Evolutionary conservation across 2,797 vertebrate species (phyloP), one percentile per base, ranked within the genome.

Genomic region (Melanotaenia nigrans): DNA sequence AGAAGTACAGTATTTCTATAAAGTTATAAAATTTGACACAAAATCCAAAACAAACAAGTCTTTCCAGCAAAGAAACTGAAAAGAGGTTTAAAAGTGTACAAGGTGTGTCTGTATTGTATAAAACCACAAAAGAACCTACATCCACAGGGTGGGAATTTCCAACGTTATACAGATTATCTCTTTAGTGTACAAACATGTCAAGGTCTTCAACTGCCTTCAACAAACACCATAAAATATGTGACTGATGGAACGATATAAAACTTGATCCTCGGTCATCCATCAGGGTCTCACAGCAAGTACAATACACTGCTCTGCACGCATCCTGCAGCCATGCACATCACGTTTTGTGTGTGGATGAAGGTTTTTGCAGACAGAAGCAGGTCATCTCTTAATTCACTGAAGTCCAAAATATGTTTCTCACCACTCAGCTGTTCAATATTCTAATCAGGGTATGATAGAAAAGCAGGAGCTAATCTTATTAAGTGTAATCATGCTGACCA

Each of bases 391-490:
- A 71, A 88, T 85, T 89, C 83, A 84, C 71, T 67, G 70, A 73
- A 65, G 51, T 79, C 75, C 83, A 68, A 91, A 92, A 89, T 83
- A 84, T 84, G 79, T 82, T 87, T 87, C 70, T 78, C 70, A 88
- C 73, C 47, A 45, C 78, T 90, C 77, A 75, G 85, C 83, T 78
- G 38, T 85, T 74, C 79, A 73, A 77, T 73, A 72, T 66, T 81
- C 38, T 87, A 87, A 92, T 92, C 85, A 76, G 75, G 82, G 65
- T 70, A 30, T 78, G 81, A 84, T 78, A 75, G 65, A 81, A 78
- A 87, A 87, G 65, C 79, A 47, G 69, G 35, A 56, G 75, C 79
- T 90, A 90, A 92, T 89, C 76, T 71, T 81, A 91, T 92, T 91
- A 90, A 18, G 75, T 66, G 81, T 85, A 89, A 92, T 92, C 87